phyloP scores from a whole-genome alignment of 37 sponge, comb jelly and placozoan genomes.

The Oscarella lobularis region DNA sequence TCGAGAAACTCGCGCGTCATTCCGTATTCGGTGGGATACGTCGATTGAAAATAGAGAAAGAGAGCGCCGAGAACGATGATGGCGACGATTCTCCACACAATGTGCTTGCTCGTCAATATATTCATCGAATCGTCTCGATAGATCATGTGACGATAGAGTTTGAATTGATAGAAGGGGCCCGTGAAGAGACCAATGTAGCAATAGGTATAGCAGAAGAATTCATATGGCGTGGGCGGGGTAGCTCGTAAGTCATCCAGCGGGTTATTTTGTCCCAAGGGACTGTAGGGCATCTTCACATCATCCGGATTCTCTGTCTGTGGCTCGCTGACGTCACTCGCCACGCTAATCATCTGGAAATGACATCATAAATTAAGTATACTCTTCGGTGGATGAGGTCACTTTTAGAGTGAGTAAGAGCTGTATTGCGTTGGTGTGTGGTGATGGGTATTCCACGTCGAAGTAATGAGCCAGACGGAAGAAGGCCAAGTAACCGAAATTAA shows the following conservation, averaged over 20 bases:
- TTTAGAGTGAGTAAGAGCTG: slow-evolving; percentile 21
- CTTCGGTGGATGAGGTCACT: too few species aligned
- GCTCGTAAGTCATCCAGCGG: background rate
- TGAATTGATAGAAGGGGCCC: slow-evolving; percentile 35
- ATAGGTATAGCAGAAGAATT: slow-evolving; percentile 33
- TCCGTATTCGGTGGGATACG: slow-evolving; percentile 25
- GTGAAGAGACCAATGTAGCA: slow-evolving; percentile 42
- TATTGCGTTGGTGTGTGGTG: slow-evolving; percentile 19
- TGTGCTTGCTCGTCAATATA: background rate
- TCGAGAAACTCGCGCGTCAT: slow-evolving; percentile 15
- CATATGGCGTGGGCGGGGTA: slow-evolving; percentile 10
- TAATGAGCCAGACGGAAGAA: slow-evolving; percentile 22
- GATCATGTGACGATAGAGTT: slow-evolving; percentile 6
- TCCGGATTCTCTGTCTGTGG: too few species aligned
- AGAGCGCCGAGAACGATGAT: slow-evolving; percentile 1
- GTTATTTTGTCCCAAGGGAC: background rate
- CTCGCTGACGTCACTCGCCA: too few species aligned
- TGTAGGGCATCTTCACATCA: background rate
- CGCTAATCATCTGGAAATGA: too few species aligned
- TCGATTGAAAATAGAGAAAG: slow-evolving; percentile 7
- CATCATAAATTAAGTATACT: too few species aligned
- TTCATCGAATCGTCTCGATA: background rate
- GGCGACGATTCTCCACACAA: background rate
- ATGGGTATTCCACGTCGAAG: slow-evolving; percentile 13
- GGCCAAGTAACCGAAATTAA: slow-evolving; percentile 21